phyloP scores from a whole-genome alignment of 92 coral and sea anemone genomes.

The Paragorgia papillata region DNA sequence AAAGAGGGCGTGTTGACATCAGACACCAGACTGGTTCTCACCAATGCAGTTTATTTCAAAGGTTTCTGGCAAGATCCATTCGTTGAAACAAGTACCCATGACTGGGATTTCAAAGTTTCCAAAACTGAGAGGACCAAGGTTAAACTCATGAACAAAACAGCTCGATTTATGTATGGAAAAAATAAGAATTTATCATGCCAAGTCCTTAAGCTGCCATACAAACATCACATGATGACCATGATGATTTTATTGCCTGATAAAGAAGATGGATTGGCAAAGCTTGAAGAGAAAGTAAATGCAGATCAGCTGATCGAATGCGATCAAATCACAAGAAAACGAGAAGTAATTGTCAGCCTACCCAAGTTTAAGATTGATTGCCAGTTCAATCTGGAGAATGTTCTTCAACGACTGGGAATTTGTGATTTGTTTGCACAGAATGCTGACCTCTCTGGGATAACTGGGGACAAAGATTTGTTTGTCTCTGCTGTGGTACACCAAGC shows the following conservation, averaged over 20 bases:
- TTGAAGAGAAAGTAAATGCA: too few species aligned
- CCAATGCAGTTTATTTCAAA: slow-evolving; percentile 88
- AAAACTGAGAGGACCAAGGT: too few species aligned
- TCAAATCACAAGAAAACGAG: slow-evolving; percentile 65
- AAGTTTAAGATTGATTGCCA: too few species aligned
- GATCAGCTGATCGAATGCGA: slow-evolving; percentile 54
- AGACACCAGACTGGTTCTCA: slow-evolving; percentile 66
- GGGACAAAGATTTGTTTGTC: too few species aligned
- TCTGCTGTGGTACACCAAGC: too few species aligned
- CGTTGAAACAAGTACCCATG: slow-evolving; percentile 56
- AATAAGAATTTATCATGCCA: too few species aligned
- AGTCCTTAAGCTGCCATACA: too few species aligned
- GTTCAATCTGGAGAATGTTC: slow-evolving; percentile 66
- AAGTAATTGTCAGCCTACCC: slow-evolving; percentile 67
- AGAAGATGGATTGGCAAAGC: slow-evolving; percentile 60
- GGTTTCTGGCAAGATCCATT: slow-evolving; percentile 79
- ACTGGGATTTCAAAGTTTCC: slow-evolving; percentile 58
- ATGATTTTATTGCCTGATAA: slow-evolving; percentile 71
- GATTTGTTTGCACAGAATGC: slow-evolving; percentile 72
- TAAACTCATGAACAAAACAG: too few species aligned
- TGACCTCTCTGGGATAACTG: too few species aligned
- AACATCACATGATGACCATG: slow-evolving; percentile 67
- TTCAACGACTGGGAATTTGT: slow-evolving; percentile 63
- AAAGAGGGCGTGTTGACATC: slow-evolving; percentile 58
- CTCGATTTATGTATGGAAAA: too few species aligned